Evolutionary conservation across 2,797 vertebrate genomes (phyloP), one percentile per base, ranked within the genome.

Genomic region (Tenualosa ilisha): DNA sequence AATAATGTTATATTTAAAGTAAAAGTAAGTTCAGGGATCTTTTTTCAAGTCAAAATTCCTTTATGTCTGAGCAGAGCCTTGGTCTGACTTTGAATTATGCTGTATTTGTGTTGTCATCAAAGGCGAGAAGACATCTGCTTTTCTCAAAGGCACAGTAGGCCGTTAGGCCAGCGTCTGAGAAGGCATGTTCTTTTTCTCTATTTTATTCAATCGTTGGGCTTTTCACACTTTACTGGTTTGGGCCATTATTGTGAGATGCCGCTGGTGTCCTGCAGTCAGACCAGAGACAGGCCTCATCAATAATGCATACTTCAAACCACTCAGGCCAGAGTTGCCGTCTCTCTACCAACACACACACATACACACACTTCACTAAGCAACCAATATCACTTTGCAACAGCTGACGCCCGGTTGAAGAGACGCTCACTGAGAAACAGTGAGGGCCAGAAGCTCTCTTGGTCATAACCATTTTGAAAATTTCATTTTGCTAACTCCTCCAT

Each of bases 291-390:
- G 86, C 65, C 86, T 85, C 86, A 89, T 94, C 84, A 91, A 92
- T 93, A 91, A 94, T 92, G 93, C 91, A 93, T 79, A 56, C 83
- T 75, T 31, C 85, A 83, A 83, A 88, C 87, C 86, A 84, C 81
- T 89, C 88, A 50, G 89, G 79, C 81, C 84, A 86, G 61, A 75
- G 82, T 87, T 86, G 86, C 68, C 54, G 72, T 84, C 86, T 37
- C 84, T 26, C 24, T 84, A 87, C 85, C 89, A 50, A 84, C 61
- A 65, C 83, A 83, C 84, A 84, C 86, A 83, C 82, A n/a, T 20
- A n/a, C 59, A 63, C 63, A 40, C 31, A 79, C 15, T 79, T 46
- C 72, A 79, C 17, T 81, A 88, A 82, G 83, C 88, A 87, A 79
- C 72, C 37, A 20, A 79, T 79, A 22, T 43, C 37, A 20, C 37